These are phyloP conservation scores for Cnemophilus loriae DNA, from an alignment of 2,113 vertebrate genomes.

Conservation along the genomic window DNA sequence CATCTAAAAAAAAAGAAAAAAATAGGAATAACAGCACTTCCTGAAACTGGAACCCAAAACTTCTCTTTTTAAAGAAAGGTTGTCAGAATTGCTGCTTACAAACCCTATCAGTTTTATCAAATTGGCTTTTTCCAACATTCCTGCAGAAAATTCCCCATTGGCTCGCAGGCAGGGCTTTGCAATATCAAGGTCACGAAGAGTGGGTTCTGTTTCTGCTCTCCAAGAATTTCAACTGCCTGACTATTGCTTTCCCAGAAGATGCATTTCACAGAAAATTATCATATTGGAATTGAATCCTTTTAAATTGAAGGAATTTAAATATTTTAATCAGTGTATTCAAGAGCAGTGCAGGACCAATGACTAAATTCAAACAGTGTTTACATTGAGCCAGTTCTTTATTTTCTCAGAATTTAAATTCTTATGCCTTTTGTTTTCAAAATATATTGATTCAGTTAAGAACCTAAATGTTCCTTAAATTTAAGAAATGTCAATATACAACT, in stretches of 20 bases:
- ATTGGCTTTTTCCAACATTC: not conserved
- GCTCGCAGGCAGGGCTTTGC: not conserved
- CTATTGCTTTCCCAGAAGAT: not conserved
- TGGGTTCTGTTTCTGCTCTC: not conserved
- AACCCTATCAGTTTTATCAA: not conserved
- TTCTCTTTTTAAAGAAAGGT: not conserved
- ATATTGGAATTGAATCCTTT: not conserved
- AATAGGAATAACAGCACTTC: not conserved
- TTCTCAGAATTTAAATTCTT: not conserved
- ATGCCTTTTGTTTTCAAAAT: not conserved
- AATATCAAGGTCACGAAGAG: not conserved
- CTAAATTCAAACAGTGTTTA: not conserved
- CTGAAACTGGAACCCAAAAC: not conserved
- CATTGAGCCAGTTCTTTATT: not conserved
- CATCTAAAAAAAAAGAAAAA: not conserved
- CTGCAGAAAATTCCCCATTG: not conserved
- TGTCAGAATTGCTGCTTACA: not conserved
- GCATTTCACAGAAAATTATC: not conserved
- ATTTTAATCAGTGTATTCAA: not conserved
- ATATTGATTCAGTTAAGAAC: not conserved
- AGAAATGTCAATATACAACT: not conserved
- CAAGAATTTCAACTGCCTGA: not conserved
- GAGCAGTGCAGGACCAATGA: not conserved
- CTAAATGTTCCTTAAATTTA: not conserved
- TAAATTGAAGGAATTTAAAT: not conserved